Base-by-base conservation (phyloP, 2,888 invertebrate species). In the Cryptocephalus primarius region DNA sequence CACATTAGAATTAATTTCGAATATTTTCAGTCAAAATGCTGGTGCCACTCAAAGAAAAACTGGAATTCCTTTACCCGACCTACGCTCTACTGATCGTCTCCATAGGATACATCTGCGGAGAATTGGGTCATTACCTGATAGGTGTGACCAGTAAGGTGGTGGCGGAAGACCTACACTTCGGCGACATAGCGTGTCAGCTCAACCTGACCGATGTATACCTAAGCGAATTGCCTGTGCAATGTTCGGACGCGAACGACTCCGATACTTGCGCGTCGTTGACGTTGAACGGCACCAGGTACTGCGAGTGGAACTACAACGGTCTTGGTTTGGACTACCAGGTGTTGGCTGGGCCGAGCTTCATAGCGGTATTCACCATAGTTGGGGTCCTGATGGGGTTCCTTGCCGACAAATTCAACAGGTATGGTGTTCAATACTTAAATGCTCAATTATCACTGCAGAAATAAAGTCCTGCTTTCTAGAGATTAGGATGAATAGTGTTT, bases 301-400 rank as follows among this genome's bases (percentile, higher is more conserved):
- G 94, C 71, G 87, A 88, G 63, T 94, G 92, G 92, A 86, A 85
- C 64, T 91, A 91, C 76, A 92, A 89, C 64, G 94, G 94, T 0
- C 76, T 92, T 45, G 94, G 93, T 9, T 75, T 91, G 50, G 89
- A 91, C 65, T 94, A 94, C 71, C 93, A 94, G 72, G 80, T 93
- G 52, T 71, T 94, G 50, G 93, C 93, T 1, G 94, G 94, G 0
- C 93, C 94, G 0, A 87, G 88, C 54, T 94, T 91, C 72, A 92
- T 94, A 66, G 84, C 90, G 1, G 84, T 93, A 33, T 94, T 88
- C 71, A 93, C 93, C 1, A 75, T 94, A 42, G 84, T 85, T 33
- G 93, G 93, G 1, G 85, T 94, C 9, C 73, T 88, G 43, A 76
- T 93, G 57, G 92, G 93, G 1, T 74, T 88, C 44, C 80, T 86